Evolutionary conservation across 1,140 invertebrate genomes (phyloP), one percentile per base, ranked within the genome.

Genomic region (Caligus rogercresseyi): DNA sequence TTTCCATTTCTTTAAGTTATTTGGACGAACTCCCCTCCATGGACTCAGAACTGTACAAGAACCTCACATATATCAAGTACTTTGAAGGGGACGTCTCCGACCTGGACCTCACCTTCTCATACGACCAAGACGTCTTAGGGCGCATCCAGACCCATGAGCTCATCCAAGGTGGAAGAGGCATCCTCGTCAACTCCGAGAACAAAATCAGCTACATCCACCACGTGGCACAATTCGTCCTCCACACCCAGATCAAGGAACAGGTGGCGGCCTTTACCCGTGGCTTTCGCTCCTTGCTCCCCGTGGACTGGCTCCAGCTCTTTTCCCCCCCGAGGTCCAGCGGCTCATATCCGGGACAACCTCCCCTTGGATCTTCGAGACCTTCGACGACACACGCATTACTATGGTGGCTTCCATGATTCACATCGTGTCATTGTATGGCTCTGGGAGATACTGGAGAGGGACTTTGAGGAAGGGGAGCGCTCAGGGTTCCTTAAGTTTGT

Each of bases 201-300:
- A 89, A 86, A 76, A 95, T 97, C 63, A 87, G 87, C 70, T 98
- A 98, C 72, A 93, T 99, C 54, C 95, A 99, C 74, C 76, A 91
- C 67, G 96, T 98, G 90, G 95, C 96, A 1, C 90, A 94, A 73
- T 98, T 96, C 73, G 83, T 92, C 65, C 95, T 98, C 86, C 88
- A 96, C 70, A 84, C 85, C 3, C 94, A 98, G 78, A 96, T 95
- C 64, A 86, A 87, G 69, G 88, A 97, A 60, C 96, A 99, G 76
- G 61, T 63, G 0, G 80, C 85, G 52, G 89, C 93, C 4, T 99
- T 99, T 70, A 91, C 95, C 25, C 83, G 85, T 69, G 96, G 96
- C 1, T 98, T 99, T 72, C 80, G 90, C 65, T 87, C 89, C 4
- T 87, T 99, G 59, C 87, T 99, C 43, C 92, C 91, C 74, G 81